phyloP scores from a whole-genome alignment of 2,888 invertebrate genomes.

The Drosophila paranaensis region DNA sequence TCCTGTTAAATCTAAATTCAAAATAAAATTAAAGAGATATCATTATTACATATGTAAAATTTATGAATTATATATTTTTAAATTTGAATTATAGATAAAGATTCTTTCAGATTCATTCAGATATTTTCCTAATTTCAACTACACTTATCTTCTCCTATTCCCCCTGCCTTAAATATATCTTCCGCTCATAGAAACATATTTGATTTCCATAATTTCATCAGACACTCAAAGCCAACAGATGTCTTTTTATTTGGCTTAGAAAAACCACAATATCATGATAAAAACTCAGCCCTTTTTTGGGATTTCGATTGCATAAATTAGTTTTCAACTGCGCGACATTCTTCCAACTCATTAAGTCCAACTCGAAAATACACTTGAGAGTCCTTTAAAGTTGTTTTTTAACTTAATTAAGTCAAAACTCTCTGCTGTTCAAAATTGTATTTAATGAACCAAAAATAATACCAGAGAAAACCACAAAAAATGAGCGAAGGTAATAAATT shows the following conservation, averaged over 20 bases:
- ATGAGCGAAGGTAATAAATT: conserved; percentile 61
- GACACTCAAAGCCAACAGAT: conserved; percentile 8
- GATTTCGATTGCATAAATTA: conserved; percentile 28
- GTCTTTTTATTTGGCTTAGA: not conserved
- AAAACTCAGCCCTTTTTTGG: not conserved
- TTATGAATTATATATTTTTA: not conserved
- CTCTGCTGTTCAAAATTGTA: conserved; percentile 60
- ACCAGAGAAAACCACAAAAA: conserved; percentile 71
- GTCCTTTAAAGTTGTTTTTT: conserved; percentile 20
- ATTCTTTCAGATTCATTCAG: not conserved
- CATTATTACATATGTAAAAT: no score
- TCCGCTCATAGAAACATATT: no score
- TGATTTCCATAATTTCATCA: not conserved
- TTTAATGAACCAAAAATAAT: conserved; percentile 77
- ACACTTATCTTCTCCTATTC: no score
- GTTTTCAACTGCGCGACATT: conserved; percentile 48
- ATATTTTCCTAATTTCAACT: not conserved
- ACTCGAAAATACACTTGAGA: conserved; percentile 35
- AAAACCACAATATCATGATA: conserved; percentile 1
- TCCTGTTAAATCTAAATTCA: no score
- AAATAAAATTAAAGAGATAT: no score
- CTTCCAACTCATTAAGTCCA: conserved; percentile 67
- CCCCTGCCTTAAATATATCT: no score
- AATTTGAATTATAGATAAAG: not conserved
- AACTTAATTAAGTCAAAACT: conserved; percentile 71